A percentile compares a stretch with the other conserved stretches of the same genome.
phyloP scores from a whole-genome alignment of 2,113 vertebrate genomes.

The Microtus pennsylvanicus region DNA sequence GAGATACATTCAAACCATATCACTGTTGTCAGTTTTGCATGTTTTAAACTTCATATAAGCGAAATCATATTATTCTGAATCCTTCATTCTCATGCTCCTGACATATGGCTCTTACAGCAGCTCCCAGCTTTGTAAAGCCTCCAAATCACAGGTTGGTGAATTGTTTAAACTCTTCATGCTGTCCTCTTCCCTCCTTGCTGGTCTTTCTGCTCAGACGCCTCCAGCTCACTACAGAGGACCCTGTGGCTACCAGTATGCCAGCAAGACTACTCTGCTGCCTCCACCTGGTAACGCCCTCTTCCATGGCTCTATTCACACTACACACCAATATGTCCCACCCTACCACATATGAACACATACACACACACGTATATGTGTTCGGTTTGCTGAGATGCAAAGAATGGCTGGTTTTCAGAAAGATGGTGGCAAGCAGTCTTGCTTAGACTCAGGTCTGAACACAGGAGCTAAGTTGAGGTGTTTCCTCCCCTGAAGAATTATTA shows the following conservation, averaged over 20 bases:
- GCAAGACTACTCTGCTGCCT: neutral
- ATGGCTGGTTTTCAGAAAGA: neutral
- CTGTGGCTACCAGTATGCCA: neutral
- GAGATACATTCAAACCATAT: neutral
- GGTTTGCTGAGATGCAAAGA: neutral
- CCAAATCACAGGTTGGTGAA: neutral
- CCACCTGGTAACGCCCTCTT: neutral
- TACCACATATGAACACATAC: neutral
- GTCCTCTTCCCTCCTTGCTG: neutral
- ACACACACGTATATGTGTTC: neutral
- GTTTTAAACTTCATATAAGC: neutral
- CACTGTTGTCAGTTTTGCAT: neutral
- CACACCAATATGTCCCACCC: neutral
- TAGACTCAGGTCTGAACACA: too few relatives aligned
- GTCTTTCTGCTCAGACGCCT: neutral
- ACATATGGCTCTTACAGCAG: neutral
- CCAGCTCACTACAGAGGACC: neutral
- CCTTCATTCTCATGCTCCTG: neutral
- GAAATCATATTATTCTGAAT: neutral
- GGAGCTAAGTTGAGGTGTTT: too few relatives aligned
- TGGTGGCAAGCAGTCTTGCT: neutral
- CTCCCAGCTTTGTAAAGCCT: neutral
- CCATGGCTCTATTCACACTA: neutral
- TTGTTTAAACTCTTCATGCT: neutral
- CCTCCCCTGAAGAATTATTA: too few relatives aligned